Percentiles rank a stretch among this genome's conserved stretches.
Conservation (phyloP, 2,888 invertebrate species). For the Hydroisotoma schaefferi region DNA sequence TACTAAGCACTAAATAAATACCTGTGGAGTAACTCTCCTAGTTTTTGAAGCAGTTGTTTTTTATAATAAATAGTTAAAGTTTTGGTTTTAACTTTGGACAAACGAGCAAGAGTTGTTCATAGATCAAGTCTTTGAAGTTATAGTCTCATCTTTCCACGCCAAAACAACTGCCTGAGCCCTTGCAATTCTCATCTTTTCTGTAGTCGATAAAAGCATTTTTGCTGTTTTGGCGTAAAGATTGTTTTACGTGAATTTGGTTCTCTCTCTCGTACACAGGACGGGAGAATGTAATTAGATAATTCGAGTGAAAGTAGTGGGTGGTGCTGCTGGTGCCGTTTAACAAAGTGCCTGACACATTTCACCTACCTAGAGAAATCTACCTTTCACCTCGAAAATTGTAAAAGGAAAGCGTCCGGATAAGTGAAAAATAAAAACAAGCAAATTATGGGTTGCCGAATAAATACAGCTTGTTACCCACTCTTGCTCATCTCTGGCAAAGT, state of each 20-base stretch:
- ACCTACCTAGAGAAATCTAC: too few species aligned
- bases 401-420: too few species aligned
- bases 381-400: too few species aligned
- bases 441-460: too few species aligned
- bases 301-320: constrained; percentile 17
- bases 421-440: too few species aligned
- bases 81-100: constrained; percentile 18
- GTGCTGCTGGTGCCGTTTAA: background rate
- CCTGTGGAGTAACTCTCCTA: too few species aligned
- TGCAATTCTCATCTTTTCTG: constrained; percentile 24
- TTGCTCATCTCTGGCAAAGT: too few species aligned
- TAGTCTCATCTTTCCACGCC: constrained; percentile 33
- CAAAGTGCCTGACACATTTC: background rate
- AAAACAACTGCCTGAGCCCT: constrained; percentile 47
- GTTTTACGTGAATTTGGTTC: constrained; percentile 19
- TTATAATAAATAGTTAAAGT: background rate
- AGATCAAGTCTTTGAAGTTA: constrained; percentile 21
- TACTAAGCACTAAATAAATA: too few species aligned
- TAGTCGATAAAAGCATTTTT: constrained; percentile 26
- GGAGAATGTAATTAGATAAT: constrained; percentile 9
- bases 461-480: too few species aligned
- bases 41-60: too few species aligned
- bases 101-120: constrained; percentile 19
- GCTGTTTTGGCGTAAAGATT: constrained; percentile 41
- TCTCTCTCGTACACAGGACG: constrained; percentile 24